A percentile compares a stretch with the other conserved stretches of the same genome.
These are phyloP conservation scores for Piprites chloris DNA, from an alignment of 2,113 vertebrate genomes.

Conservation along the genomic window DNA sequence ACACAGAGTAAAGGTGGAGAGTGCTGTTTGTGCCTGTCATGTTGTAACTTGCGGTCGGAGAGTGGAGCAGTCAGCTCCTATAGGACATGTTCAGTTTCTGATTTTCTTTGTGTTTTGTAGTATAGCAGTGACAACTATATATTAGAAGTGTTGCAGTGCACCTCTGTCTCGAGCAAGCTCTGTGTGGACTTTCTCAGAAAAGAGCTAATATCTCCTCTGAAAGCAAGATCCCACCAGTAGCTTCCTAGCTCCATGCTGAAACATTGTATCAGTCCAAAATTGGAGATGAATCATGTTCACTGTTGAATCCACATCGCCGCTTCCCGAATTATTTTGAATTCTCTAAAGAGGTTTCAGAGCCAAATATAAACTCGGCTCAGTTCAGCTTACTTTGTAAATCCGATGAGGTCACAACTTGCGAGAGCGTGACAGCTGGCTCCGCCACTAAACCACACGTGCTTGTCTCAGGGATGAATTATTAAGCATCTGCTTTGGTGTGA, in stretches of 20 bases:
- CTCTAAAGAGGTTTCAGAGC: not conserved
- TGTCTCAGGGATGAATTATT: not conserved
- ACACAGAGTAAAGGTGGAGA: not conserved
- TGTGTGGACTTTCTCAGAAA: not conserved
- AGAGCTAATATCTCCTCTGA: not conserved
- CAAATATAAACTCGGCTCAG: not conserved
- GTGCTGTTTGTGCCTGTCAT: accelerated
- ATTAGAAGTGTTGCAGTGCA: not conserved
- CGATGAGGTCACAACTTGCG: not conserved
- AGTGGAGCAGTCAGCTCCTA: not conserved
- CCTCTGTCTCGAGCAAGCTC: not conserved
- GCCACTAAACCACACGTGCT: not conserved
- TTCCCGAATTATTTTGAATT: not conserved
- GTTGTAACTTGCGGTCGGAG: not conserved
- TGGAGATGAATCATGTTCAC: not conserved
- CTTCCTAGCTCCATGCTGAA: not conserved
- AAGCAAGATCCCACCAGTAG: not conserved
- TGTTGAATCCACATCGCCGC: not conserved
- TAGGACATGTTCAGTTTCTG: not conserved
- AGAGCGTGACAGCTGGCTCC: not conserved
- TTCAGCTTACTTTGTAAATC: not conserved
- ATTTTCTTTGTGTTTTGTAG: not conserved
- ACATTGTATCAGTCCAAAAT: not conserved
- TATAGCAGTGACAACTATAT: not conserved
- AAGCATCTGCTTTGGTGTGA: not conserved